Percentiles rank a stretch among this genome's conserved stretches.
Evolutionary conservation across 2,797 vertebrate genomes (phyloP).

Genomic region (Gallinago nigripennis): DNA sequence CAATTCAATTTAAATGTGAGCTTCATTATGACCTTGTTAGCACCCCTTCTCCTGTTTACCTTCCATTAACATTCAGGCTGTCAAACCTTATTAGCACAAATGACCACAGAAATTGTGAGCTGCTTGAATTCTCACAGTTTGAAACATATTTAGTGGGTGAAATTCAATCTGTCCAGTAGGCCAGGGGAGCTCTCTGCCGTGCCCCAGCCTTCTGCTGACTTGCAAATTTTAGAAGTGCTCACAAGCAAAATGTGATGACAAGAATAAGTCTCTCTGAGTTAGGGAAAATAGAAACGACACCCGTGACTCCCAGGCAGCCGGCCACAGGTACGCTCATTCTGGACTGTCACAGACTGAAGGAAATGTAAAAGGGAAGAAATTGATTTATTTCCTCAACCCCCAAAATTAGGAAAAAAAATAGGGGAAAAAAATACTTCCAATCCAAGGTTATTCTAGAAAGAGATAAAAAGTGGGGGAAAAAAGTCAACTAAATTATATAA

Average conservation of each 20-base stretch:
- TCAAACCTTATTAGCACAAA: conserved; percentile 62
- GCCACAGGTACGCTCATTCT: not conserved
- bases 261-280: not conserved
- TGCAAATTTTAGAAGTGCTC: conserved; percentile 11
- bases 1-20: conserved; percentile 62
- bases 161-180: conserved; percentile 44
- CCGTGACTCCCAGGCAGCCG: not conserved
- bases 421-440: not conserved
- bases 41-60: conserved; percentile 60
- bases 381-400: too few species aligned
- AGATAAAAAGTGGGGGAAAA: not conserved
- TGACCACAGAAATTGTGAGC: conserved; percentile 43
- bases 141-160: conserved; percentile 41
- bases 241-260: conserved; percentile 9
- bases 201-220: conserved; percentile 32
- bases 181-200: not conserved
- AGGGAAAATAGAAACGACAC: not conserved
- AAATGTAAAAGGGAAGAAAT: not conserved
- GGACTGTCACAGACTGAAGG: not conserved
- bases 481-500: not conserved
- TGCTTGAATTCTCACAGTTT: conserved; percentile 31
- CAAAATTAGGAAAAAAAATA: not conserved
- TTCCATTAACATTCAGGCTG: conserved; percentile 63
- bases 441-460: not conserved
- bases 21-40: conserved; percentile 67